Evolutionary conservation across 2,113 vertebrate genomes (phyloP), one percentile per base, ranked within the genome.

Genomic region (Calyptommatus sinebrachiatus): DNA sequence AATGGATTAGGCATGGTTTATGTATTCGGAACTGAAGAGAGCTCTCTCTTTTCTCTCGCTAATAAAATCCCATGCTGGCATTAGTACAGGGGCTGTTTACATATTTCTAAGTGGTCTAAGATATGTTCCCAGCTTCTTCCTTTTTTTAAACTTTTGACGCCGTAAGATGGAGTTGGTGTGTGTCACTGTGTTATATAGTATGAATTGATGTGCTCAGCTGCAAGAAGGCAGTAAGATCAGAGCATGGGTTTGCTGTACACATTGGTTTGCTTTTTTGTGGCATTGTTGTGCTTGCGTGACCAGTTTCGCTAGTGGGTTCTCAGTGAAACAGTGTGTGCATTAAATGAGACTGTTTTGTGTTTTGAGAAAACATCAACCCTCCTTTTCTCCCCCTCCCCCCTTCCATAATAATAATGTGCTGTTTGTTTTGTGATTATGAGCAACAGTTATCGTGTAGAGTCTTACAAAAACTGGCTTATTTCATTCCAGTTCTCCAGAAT

Each of bases 351-450:
- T 57, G 53, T 18, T 57, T 57, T 87, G 31, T 86, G 85, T 80
- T 89, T 86, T 77, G 87, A 81, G 88, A 90, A 90, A 87, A 94
- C 91, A 94, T 90, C 89, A 91, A 78, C 66, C 86, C 85, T 70
- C 82, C 81, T 79, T 80, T 78, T 65, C 61, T 78, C 82, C 84
- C 86, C 73, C 86, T 78, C 78, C 84, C 79, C 82, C 85, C 83
- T 84, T 88, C 88, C 83, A 71, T 83, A 21, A 83, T 57, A 57
- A 57, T 18, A 57, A 16, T 57, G 14, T 57, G 53, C 18, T 57
- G 53, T 14, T 18, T 18, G 18, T 57, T 57, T 57, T 57, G 12
- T 57, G 53, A 57, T 57, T 57, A 57, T 57, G 53, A 18, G 53
- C 53, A 57, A 57, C 14, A 57, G 53, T 16, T 18, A 18, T 5